These are phyloP conservation scores for Drosophila antonietae DNA, from an alignment of 2,888 invertebrate genomes.

Conservation along the genomic window DNA sequence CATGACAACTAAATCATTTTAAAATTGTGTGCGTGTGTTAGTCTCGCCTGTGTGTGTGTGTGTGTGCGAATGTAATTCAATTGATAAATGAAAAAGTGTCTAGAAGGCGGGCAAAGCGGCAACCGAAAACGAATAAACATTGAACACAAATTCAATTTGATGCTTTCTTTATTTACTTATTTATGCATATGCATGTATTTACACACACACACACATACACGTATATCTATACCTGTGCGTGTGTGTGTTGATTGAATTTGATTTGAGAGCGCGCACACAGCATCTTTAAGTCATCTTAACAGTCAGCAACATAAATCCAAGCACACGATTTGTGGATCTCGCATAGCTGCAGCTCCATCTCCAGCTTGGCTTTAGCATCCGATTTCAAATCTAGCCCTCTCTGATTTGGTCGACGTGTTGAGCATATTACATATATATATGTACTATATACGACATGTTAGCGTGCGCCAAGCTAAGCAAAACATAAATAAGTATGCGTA, in stretches of 20 bases:
- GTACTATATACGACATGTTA: slow-evolving; percentile 40
- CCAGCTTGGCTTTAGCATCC: neutral
- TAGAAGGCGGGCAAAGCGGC: slow-evolving; percentile 31
- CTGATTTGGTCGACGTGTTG: slow-evolving; percentile 58
- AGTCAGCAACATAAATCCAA: slow-evolving; percentile 11
- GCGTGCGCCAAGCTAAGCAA: neutral
- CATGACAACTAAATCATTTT: slow-evolving; percentile 71
- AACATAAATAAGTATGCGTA: slow-evolving; percentile 64
- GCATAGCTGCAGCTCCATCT: neutral
- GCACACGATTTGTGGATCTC: slow-evolving; percentile 7
- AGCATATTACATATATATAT: slow-evolving; percentile 62
- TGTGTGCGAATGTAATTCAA: slow-evolving; percentile 50
- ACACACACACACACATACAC: neutral
- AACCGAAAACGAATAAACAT: slow-evolving; percentile 48
- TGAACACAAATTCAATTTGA: slow-evolving; percentile 62
- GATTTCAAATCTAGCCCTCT: slow-evolving; percentile 27
- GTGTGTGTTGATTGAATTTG: slow-evolving; percentile 48
- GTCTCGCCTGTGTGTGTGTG: neutral
- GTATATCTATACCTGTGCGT: neutral
- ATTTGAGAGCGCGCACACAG: slow-evolving; percentile 38
- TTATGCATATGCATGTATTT: slow-evolving; percentile 25
- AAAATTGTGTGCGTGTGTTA: slow-evolving; percentile 21
- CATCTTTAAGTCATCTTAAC: slow-evolving; percentile 23
- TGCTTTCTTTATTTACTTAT: slow-evolving; percentile 49
- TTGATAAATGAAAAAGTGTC: slow-evolving; percentile 69